Conservation (phyloP, 2,888 invertebrate species). For the Clunio marinus region DNA sequence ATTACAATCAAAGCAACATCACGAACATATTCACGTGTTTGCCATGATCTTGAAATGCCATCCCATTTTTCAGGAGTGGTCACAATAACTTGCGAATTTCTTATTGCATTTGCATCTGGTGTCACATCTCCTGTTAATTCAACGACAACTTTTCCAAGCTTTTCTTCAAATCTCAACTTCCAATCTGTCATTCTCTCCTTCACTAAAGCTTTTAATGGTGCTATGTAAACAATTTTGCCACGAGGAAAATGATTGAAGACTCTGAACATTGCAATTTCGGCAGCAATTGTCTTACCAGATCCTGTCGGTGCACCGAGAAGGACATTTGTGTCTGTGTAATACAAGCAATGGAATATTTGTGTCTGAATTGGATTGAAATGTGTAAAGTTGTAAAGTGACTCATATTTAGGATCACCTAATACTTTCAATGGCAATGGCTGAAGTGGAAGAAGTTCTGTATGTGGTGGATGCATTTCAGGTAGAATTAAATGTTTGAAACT, state of each 20-base stretch:
- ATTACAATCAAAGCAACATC: slow-evolving; percentile 90
- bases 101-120: slow-evolving; percentile 78
- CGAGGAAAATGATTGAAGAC: slow-evolving; percentile 77
- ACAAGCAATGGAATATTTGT: slow-evolving; percentile 94
- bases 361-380: slow-evolving; percentile 99
- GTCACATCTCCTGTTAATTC: slow-evolving; percentile 93
- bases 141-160: slow-evolving; percentile 76
- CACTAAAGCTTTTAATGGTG: slow-evolving; percentile 95
- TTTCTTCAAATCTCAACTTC: slow-evolving; percentile 71
- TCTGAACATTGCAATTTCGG: slow-evolving; percentile 94
- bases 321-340: slow-evolving; percentile 90
- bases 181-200: slow-evolving; percentile 95
- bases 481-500: slow-evolving; percentile 83
- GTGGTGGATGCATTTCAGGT: slow-evolving; percentile 86
- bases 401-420: slow-evolving; percentile 69
- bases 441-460: slow-evolving; percentile 87
- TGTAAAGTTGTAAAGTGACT: slow-evolving; percentile 80
- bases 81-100: slow-evolving; percentile 84
- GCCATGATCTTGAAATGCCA: slow-evolving; percentile 97
- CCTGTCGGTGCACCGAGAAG: slow-evolving; percentile 92
- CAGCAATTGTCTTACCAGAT: slow-evolving; percentile 91
- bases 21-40: slow-evolving; percentile 89
- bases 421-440: slow-evolving; percentile 84
- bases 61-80: slow-evolving; percentile 99
- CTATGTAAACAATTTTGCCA: slow-evolving; percentile 92